Conservation (phyloP, 2,797 vertebrate genomes). For the Microctenopoma steveboyesi region DNA sequence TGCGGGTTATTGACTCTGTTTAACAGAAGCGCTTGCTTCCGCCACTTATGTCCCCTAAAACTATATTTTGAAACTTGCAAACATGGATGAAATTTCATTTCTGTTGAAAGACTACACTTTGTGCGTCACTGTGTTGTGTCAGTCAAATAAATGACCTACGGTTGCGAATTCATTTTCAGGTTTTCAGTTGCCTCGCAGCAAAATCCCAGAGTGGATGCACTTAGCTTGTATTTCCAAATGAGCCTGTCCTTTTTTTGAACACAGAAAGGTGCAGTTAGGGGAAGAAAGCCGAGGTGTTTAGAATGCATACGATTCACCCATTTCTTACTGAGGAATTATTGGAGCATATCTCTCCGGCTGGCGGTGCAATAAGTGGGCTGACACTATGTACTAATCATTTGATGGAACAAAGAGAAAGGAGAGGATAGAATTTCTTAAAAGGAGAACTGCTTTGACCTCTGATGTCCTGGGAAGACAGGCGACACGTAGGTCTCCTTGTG, state of each 20-base stretch:
- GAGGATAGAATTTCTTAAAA: slow-evolving; percentile 33
- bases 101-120: slow-evolving; percentile 74
- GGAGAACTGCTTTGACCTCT: slow-evolving; percentile 59
- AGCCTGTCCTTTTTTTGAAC: slow-evolving; percentile 45
- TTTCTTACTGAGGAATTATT: slow-evolving; percentile 74
- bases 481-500: slow-evolving; percentile 40
- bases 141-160: slow-evolving; percentile 73
- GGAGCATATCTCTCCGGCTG: slow-evolving; percentile 72
- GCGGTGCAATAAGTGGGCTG: slow-evolving; percentile 72
- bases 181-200: slow-evolving; percentile 57
- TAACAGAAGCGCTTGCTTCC: slow-evolving; percentile 70
- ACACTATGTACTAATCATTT: slow-evolving; percentile 75
- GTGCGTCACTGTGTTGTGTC: slow-evolving; percentile 48
- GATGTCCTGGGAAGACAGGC: slow-evolving; percentile 41
- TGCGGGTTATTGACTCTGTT: slow-evolving; percentile 76
- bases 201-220: slow-evolving; percentile 57
- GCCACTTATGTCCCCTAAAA: slow-evolving; percentile 59
- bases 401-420: slow-evolving; percentile 55
- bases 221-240: slow-evolving; percentile 63
- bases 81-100: slow-evolving; percentile 77
- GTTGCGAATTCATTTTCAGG: slow-evolving; percentile 58
- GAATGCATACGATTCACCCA: slow-evolving; percentile 63
- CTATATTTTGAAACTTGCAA: slow-evolving; percentile 60
- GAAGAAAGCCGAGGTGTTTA: slow-evolving; percentile 60
- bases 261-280: slow-evolving; percentile 49